Conservation (phyloP, 2,888 invertebrate genomes). For the Zaprionus obscuricornis region DNA sequence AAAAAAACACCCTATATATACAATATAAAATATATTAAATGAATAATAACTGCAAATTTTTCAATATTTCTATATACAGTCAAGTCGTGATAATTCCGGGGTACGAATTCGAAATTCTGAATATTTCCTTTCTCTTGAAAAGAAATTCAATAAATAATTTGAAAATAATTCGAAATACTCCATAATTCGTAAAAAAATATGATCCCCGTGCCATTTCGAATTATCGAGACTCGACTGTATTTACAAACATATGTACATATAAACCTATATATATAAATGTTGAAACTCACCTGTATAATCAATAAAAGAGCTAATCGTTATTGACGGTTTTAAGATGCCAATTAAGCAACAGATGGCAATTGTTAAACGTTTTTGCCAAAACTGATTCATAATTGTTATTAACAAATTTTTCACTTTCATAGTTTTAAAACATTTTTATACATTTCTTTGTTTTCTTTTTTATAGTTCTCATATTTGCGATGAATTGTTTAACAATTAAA, state of each 20-base stretch:
- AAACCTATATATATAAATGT: background rate
- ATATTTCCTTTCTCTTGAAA: too few relatives aligned
- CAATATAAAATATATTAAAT: too few relatives aligned
- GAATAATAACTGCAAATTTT: too few relatives aligned
- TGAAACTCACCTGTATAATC: conserved; percentile 69
- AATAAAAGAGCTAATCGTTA: conserved; percentile 48
- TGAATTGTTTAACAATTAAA: background rate
- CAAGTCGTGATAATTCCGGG: too few relatives aligned
- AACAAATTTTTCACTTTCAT: conserved; percentile 11
- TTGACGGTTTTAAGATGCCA: conserved; percentile 21
- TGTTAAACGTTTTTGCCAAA: conserved; percentile 28
- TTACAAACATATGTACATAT: too few relatives aligned
- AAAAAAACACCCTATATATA: too few relatives aligned
- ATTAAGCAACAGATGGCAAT: conserved; percentile 37
- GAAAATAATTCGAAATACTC: too few relatives aligned
- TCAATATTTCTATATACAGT: too few relatives aligned
- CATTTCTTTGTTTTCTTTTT: background rate
- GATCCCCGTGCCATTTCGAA: too few relatives aligned
- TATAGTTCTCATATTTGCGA: background rate
- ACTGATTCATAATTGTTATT: conserved; percentile 24
- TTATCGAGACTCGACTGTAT: too few relatives aligned
- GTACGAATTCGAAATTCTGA: too few relatives aligned
- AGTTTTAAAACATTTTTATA: conserved; percentile 17
- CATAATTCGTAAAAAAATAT: background rate
- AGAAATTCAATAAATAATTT: too few relatives aligned